Conservation (phyloP, 2,888 invertebrate species). For the Netelia inedita region DNA sequence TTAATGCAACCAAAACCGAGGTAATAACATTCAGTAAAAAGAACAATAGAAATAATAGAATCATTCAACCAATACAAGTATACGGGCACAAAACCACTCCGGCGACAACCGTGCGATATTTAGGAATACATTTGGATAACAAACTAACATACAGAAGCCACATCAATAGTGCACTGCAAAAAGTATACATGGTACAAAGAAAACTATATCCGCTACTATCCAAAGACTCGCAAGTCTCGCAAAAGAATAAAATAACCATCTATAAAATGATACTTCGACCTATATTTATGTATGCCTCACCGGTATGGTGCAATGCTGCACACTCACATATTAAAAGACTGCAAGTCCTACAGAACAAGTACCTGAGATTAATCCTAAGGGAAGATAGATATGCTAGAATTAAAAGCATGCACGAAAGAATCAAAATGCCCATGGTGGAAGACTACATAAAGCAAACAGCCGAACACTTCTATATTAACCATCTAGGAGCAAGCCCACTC, state of each 20-base stretch:
- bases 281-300: background rate
- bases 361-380: background rate
- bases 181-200: constrained; percentile 1
- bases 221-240: background rate
- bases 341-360: background rate
- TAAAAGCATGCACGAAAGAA: background rate
- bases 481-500: background rate
- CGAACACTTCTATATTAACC: background rate
- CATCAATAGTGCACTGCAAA: background rate
- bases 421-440: background rate
- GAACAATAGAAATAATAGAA: background rate
- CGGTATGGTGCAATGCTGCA: background rate
- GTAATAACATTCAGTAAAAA: constrained; percentile 4
- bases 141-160: background rate
- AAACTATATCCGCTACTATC: background rate
- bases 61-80: background rate
- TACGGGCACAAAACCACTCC: background rate
- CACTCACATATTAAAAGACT: background rate
- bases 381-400: background rate
- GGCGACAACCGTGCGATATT: background rate
- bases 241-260: background rate
- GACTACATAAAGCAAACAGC: background rate
- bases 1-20: constrained; percentile 27
- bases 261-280: background rate
- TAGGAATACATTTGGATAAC: background rate